Base-by-base conservation (phyloP, 2,888 invertebrate species). In the Dendrolimus pini region DNA sequence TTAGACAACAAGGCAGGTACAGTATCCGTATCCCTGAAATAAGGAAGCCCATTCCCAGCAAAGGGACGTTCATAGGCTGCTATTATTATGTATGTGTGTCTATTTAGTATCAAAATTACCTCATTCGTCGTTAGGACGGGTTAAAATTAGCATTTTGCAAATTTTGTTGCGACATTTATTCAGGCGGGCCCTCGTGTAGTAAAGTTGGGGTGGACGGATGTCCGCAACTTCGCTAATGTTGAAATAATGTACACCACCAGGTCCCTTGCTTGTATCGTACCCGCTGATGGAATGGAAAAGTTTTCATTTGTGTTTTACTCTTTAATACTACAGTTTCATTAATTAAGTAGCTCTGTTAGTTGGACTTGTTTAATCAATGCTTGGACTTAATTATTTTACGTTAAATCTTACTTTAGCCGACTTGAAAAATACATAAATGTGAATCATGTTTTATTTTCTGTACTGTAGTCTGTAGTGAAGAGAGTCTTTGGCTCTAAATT, bases 161-260 rank as follows among this genome's bases (percentile, higher is more conserved):
- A 67, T 70, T 68, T 79, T 78, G 78, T 78, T 81, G 76, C 72
- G 75, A 77, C 70, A 66, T 83, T 82, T 80, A 75, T 72, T 72
- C 70, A 63, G 67, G 62, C 62, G 64, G 75, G 75, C 71, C 74
- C 74, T 67, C 69, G 64, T 74, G 70, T 71, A 68, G 64, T 66
- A 75, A 80, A 83, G 77, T 82, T 80, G 69, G 65, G 67, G 76
- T 72, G 71, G 70, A 69, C 71, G 75, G 77, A 74, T 72, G 72
- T 75, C 73, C 74, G 69, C 68, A 82, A 82, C 78, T 82, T 81
- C 71, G 78, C 75, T 85, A 83, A 85, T 85, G 83, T 77, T 67
- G 68, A 79, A 83, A 83, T 84, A 82, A 84, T 82, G 83, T 78
- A 74, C 67, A 70, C 47, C 47, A 12, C 47, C 53, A 59, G 59